A percentile compares a stretch with the other conserved stretches of the same genome.
Conservation (phyloP, 2,113 vertebrate species). For the Pseudorhombus dupliciocellatus region DNA sequence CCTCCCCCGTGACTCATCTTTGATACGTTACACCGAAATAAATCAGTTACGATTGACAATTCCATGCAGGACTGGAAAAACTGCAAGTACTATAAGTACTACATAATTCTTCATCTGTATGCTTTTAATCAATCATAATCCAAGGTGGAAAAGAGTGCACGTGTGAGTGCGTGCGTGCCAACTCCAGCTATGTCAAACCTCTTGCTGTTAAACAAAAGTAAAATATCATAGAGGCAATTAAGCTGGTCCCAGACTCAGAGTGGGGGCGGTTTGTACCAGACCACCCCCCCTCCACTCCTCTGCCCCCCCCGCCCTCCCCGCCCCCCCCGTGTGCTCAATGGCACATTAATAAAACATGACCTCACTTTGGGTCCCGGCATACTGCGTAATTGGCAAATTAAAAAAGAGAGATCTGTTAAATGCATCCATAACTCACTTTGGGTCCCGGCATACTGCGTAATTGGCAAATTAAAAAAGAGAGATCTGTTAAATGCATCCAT, state of each 20-base stretch:
- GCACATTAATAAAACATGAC: slow-evolving; percentile 95
- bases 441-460: slow-evolving; percentile 86
- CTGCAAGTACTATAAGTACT: neutral
- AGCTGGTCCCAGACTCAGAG: slow-evolving; percentile 73
- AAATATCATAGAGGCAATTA: slow-evolving; percentile 81
- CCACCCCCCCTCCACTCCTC: slow-evolving; percentile 2
- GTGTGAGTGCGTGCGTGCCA: slow-evolving; percentile 4
- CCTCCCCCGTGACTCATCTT: neutral
- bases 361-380: slow-evolving; percentile 82
- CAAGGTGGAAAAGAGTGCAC: too few species aligned
- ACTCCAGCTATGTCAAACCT: slow-evolving; percentile 68
- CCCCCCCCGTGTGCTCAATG: slow-evolving; percentile 73
- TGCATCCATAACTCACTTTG: slow-evolving; percentile 82
- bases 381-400: slow-evolving; percentile 97
- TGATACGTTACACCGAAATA: neutral
- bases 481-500: slow-evolving; percentile 83
- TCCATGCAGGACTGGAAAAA: neutral
- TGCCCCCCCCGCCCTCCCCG: slow-evolving; percentile 15
- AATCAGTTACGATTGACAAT: neutral
- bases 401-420: slow-evolving; percentile 89
- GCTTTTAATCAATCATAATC: too few species aligned
- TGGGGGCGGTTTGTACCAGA: slow-evolving; percentile 33
- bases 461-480: slow-evolving; percentile 98
- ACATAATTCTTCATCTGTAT: neutral
- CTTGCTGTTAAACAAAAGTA: slow-evolving; percentile 79